These are phyloP conservation scores for Barnardius zonarius DNA, from an alignment of 2,113 vertebrate species.

Conservation along the genomic window DNA sequence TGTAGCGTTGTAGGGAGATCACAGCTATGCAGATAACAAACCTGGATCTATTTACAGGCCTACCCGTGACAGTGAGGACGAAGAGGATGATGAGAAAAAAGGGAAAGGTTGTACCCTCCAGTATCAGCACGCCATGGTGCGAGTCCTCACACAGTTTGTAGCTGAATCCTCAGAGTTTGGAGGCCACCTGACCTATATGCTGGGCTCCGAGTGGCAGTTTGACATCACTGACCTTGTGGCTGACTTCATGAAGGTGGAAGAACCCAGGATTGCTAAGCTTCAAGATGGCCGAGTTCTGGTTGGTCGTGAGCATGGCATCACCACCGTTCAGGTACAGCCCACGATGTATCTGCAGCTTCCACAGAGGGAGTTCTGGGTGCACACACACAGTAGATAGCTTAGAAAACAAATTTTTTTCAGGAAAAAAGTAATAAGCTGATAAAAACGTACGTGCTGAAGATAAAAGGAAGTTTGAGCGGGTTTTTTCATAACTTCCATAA, in stretches of 20 bases:
- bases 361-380: neutral
- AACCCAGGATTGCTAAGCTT: conserved; percentile 84
- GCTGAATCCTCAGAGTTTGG: conserved; percentile 81
- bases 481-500: neutral
- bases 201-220: conserved; percentile 93
- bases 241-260: conserved; percentile 92
- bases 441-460: neutral
- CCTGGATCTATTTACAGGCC: conserved; percentile 75
- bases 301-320: conserved; percentile 88
- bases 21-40: neutral
- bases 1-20: neutral
- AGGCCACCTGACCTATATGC: conserved; percentile 85
- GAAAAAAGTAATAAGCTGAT: neutral
- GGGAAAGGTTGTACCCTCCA: conserved; percentile 92
- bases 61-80: conserved; percentile 93
- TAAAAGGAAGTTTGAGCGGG: neutral
- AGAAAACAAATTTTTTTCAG: neutral
- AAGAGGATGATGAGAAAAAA: conserved; percentile 93
- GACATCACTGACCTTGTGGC: conserved; percentile 92
- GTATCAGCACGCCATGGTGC: conserved; percentile 91
- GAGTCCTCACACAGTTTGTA: conserved; percentile 94
- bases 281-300: conserved; percentile 85
- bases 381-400: neutral
- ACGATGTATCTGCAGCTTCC: neutral
- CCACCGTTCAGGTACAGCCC: conserved; percentile 86